Evolutionary conservation across 1,140 invertebrate species (phyloP), one percentile per base, ranked within the genome.

Genomic region (Brachystomella parvula): DNA sequence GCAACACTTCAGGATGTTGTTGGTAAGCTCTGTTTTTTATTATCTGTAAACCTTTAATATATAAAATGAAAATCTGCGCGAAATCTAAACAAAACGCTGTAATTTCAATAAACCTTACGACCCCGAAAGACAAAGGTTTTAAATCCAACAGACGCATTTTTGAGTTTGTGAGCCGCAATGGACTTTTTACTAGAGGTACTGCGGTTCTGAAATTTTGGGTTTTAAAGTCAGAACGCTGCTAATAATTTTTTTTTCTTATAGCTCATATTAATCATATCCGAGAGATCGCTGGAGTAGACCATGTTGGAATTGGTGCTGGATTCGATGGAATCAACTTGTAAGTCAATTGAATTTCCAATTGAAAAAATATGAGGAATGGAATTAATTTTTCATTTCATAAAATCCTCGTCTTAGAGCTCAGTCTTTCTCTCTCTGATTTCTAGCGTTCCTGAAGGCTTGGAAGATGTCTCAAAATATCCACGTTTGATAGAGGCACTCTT

Each of bases 391-490:
- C 35, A 62, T 47, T 26, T 17, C n/a, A 21, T 29, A 60, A 31
- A 32, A 29, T 31, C 33, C 30, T 24, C 6, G 32, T 60, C 31
- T 39, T 6, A 39, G 19, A 6, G 6, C 6, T 39, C 35, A 6
- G 35, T 19, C 35, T 39, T 39, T 39, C 35, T 39, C 35, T 39
- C 35, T 39, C 19, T 39, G 6, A 39, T 53, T 53, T 53, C 47
- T 78, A 88, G 89, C 76, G 89, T 88, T 28, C 86, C 89, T 9
- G 81, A 81, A 49, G 92, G 91, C 17, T 80, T 96, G 57, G 91
- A 94, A 77, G 92, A 96, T 78, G 91, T 94, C 19, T 94, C 90
- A 35, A 87, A 85, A 69, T 96, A 94, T 79, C 92, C 92, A 0
- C 84, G 89, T 72, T 79, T 96, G 71, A 83, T 88, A 47, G 77